phyloP scores from a whole-genome alignment of 2,797 vertebrate species.

The Darevskia mixta region DNA sequence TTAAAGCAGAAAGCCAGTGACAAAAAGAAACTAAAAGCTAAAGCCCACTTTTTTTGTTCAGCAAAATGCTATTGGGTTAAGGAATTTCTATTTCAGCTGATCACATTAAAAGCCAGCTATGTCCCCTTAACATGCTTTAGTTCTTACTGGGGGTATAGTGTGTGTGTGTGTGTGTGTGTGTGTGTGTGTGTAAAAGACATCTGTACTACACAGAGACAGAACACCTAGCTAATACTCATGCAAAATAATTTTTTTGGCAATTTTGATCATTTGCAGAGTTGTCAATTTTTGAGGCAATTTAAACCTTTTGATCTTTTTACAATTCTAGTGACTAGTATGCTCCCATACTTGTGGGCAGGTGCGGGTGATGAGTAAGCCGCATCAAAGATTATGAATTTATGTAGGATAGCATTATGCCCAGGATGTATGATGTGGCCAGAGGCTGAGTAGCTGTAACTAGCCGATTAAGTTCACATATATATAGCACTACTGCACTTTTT shows the following conservation, averaged over 20 bases:
- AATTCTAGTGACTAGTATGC: constrained; percentile 32
- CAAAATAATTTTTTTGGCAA: neutral
- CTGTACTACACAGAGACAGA: neutral
- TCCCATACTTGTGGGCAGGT: constrained; percentile 14
- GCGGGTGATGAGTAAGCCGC: constrained; percentile 10
- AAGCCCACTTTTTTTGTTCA: neutral
- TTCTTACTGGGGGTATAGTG: neutral
- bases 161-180: too few relatives aligned
- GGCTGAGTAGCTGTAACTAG: constrained; percentile 28
- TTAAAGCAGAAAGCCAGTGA: constrained; percentile 52
- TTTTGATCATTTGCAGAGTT: constrained; percentile 3
- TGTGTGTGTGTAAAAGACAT: neutral
- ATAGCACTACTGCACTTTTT: constrained; percentile 8
- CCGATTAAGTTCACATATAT: constrained; percentile 19
- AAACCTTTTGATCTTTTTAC: constrained; percentile 17
- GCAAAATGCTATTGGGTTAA: neutral
- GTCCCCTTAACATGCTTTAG: neutral
- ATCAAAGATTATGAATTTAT: neutral
- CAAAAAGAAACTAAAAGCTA: constrained; percentile 31
- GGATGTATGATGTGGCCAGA: constrained; percentile 22
- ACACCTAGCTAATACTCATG: neutral
- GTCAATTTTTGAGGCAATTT: constrained; percentile 9
- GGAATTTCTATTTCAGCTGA: neutral
- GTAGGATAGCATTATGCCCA: neutral
- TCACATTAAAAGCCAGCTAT: neutral